Base-by-base conservation (phyloP, 2,797 vertebrate species). In the Centroberyx gerrardi region DNA sequence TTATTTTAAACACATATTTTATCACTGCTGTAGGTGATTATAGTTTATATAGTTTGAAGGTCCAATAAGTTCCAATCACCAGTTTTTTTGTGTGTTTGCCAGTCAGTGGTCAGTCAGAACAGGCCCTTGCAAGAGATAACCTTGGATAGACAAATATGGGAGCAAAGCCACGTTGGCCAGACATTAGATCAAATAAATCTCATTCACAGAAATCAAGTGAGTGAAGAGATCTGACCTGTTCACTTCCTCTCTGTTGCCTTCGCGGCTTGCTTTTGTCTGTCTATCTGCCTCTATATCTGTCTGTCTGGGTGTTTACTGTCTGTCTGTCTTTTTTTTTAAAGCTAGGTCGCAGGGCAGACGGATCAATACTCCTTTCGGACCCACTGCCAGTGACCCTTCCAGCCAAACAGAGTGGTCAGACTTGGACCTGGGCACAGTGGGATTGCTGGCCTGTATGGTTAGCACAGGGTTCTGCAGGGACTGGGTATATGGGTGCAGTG, bases 331-430 rank as follows among this genome's bases (percentile, higher is more conserved):
- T 33, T 33, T 33, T 5, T 40, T 40, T 22, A 22, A 40, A 40
- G 38, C 38, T 40, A 40, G 7, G 38, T 40, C 9, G 38, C 33
- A 33, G 33, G 33, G 4, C 77, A 86, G 84, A 81, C 81, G 53
- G 78, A 81, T 86, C 84, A 76, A 86, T 76, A 81, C 60, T 83
- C 58, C 46, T 60, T 27, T 62, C 52, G 58, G 72, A 36, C 76
- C 63, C 46, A 52, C 71, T 78, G 74, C 77, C 80, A 80, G 59
- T 72, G 61, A 80, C 73, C 38, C 38, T 40, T 40, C 82, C 31
- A 51, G 49, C 8, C 42, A 49, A 76, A 56, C 60, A 70, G 22
- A 66, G 8, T 40, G 38, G 38, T 40, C 38, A 40, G 38, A 40
- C 38, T 8, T 10, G 9, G 7, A 2, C 38, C 38, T 40, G 38